These are phyloP conservation scores for Phoenicopterus ruber DNA, from an alignment of 2,113 vertebrate genomes.

Conservation along the genomic window DNA sequence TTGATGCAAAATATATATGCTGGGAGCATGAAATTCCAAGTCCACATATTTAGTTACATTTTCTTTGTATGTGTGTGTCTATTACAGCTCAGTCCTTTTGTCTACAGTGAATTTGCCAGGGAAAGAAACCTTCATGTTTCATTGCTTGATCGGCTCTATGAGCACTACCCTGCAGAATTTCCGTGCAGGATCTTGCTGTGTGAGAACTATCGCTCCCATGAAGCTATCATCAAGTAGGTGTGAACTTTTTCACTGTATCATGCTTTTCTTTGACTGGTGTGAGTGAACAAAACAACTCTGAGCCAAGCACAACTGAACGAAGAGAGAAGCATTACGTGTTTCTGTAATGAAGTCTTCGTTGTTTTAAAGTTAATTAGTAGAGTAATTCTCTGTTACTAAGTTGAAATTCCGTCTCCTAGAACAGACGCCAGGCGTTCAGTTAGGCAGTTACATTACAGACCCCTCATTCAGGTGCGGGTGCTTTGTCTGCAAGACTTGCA, in stretches of 20 bases:
- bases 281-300: background rate
- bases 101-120: constrained; percentile 98
- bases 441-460: background rate
- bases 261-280: background rate
- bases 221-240: constrained; percentile 99
- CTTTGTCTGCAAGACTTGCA: background rate
- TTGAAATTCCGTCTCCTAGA: background rate
- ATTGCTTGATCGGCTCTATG: constrained; percentile 93
- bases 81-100: constrained; percentile 97
- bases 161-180: constrained; percentile 95
- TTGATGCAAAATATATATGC: background rate
- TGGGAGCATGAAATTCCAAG: constrained; percentile 2
- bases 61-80: constrained; percentile 68
- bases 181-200: constrained; percentile 98
- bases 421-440: background rate
- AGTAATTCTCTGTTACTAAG: background rate
- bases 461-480: background rate
- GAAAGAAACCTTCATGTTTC: constrained; percentile 97
- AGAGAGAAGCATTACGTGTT: background rate
- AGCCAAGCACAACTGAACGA: background rate
- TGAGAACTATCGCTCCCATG: constrained; percentile 99
- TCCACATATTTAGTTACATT: constrained; percentile 57
- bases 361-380: background rate
- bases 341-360: background rate
- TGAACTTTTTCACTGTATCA: constrained; percentile 72